Conservation (phyloP, 2,113 vertebrate species). For the Illadopsis cleaveri region DNA sequence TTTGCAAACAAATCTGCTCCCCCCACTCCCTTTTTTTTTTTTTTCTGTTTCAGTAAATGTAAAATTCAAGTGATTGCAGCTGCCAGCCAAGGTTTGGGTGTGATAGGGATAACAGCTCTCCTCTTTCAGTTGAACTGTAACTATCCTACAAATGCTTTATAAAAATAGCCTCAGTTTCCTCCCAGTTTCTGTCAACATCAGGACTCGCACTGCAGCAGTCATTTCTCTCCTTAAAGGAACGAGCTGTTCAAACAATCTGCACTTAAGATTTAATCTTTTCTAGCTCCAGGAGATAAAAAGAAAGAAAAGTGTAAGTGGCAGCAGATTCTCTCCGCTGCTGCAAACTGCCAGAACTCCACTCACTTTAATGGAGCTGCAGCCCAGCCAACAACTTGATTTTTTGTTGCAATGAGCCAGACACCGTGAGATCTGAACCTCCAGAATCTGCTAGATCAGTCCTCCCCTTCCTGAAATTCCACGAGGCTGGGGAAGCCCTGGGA, state of each 20-base stretch:
- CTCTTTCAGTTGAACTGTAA: neutral
- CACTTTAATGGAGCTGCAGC: neutral
- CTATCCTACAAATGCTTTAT: neutral
- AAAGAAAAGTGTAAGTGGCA: constrained; percentile 18
- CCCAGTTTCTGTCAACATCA: neutral
- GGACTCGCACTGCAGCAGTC: neutral
- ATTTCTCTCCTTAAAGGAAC: constrained; percentile 4
- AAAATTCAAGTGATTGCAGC: neutral
- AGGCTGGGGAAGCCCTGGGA: neutral
- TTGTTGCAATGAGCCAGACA: neutral
- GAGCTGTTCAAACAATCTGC: constrained; percentile 1
- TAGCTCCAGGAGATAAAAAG: constrained; percentile 57
- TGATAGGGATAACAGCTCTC: neutral
- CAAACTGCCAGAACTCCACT: neutral
- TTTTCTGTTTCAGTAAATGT: neutral
- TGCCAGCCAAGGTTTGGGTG: neutral
- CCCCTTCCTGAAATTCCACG: neutral
- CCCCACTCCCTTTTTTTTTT: neutral
- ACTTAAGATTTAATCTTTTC: constrained; percentile 52
- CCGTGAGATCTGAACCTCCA: neutral
- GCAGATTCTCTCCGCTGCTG: constrained; percentile 8
- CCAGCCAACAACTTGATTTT: neutral
- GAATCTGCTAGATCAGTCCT: neutral
- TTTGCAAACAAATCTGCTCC: constrained; percentile 35
- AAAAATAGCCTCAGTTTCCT: neutral